Percentiles rank a stretch among this genome's conserved stretches.
phyloP scores from a whole-genome alignment of 2,797 vertebrate genomes.

The Halcyon badia region DNA sequence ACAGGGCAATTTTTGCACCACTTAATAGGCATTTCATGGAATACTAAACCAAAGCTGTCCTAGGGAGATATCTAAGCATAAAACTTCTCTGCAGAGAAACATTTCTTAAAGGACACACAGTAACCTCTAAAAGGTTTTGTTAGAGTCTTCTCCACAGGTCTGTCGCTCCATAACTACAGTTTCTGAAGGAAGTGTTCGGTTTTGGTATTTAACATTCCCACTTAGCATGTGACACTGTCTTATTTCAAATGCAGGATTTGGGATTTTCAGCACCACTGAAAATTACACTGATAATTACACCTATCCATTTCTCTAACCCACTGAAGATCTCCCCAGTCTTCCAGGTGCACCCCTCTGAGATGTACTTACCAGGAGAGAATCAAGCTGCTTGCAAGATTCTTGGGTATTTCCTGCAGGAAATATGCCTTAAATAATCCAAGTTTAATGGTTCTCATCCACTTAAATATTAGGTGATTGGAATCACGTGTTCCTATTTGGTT shows the following conservation, averaged over 20 bases:
- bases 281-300: neutral
- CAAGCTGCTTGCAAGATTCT: neutral
- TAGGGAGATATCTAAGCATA: neutral
- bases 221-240: neutral
- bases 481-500: neutral
- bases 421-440: neutral
- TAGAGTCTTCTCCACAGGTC: neutral
- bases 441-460: neutral
- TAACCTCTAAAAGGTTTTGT: neutral
- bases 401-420: neutral
- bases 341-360: neutral
- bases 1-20: neutral
- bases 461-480: neutral
- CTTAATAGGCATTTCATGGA: neutral
- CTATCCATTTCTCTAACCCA: neutral
- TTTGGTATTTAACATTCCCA: neutral
- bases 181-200: neutral
- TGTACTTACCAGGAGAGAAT: neutral
- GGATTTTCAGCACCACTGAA: neutral
- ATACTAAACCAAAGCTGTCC: neutral
- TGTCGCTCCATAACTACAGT: neutral
- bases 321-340: neutral
- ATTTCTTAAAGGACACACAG: neutral
- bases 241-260: neutral
- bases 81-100: neutral